Evolutionary conservation across 2,797 vertebrate genomes (phyloP).

Genomic region (Brachyrhaphis roseni): DNA sequence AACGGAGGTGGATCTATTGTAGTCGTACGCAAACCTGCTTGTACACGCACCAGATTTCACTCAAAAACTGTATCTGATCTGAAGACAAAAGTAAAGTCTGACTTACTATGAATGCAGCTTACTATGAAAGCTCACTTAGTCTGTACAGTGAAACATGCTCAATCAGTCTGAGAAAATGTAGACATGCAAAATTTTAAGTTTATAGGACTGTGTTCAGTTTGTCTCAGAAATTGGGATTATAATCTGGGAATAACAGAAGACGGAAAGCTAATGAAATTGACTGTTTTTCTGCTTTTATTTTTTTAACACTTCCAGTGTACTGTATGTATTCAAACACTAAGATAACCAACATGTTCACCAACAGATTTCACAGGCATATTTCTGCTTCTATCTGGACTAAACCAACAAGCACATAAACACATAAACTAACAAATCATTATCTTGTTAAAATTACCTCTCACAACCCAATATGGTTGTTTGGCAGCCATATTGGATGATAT

Average conservation of each 20-base stretch:
- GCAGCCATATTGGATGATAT: neutral
- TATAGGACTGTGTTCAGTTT: neutral
- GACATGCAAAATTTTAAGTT: neutral
- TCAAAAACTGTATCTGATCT: neutral
- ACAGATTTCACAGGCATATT: neutral
- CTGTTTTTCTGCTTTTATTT: neutral
- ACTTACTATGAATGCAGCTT: neutral
- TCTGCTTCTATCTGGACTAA: too few relatives aligned
- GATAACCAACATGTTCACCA: neutral
- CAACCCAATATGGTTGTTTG: too few relatives aligned
- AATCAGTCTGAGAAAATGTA: neutral
- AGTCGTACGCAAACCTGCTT: neutral
- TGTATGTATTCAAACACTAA: neutral
- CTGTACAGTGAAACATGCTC: neutral
- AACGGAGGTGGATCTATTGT: neutral
- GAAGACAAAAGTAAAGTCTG: neutral
- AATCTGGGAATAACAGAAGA: neutral
- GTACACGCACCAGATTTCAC: neutral
- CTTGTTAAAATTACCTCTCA: neutral
- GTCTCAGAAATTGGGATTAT: neutral
- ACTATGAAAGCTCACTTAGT: neutral
- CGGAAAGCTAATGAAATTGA: neutral
- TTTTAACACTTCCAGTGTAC: neutral
- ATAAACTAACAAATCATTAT: too few relatives aligned
- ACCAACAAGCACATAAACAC: too few relatives aligned